Evolutionary conservation across 2,113 vertebrate species (phyloP).

Genomic region (Caracal caracal): DNA sequence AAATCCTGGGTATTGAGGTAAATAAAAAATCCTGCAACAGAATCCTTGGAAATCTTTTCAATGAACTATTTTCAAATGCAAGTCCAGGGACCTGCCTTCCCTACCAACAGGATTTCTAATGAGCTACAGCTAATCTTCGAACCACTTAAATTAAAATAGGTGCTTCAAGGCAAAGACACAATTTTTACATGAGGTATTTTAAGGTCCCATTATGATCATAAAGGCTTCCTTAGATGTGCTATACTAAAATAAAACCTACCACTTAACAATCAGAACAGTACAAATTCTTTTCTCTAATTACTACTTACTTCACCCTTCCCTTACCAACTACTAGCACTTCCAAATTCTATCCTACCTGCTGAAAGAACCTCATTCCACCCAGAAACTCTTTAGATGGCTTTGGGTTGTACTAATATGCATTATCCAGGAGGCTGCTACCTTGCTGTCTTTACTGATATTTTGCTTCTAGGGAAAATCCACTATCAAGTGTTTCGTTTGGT

Average conservation of each 20-base stretch:
- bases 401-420: not conserved
- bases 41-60: conserved; percentile 19
- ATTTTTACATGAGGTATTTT: conserved; percentile 57
- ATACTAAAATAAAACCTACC: conserved; percentile 49
- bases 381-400: not conserved
- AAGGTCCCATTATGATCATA: conserved; percentile 48
- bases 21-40: no score
- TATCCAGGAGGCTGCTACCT: not conserved
- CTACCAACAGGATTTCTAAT: conserved; percentile 59
- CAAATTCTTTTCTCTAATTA: conserved; percentile 52
- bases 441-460: conserved; percentile 3
- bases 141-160: conserved; percentile 57
- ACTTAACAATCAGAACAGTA: not conserved
- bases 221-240: conserved; percentile 48
- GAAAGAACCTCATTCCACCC: not conserved
- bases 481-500: conserved; percentile 10
- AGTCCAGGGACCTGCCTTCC: conserved; percentile 1
- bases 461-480: not conserved
- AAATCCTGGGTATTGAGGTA: no score
- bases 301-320: not conserved
- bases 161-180: conserved; percentile 47
- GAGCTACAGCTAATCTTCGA: conserved; percentile 57
- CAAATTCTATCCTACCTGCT: not conserved
- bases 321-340: not conserved
- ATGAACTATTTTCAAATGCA: conserved; percentile 47